phyloP scores from a whole-genome alignment of 2,113 vertebrate genomes.

The Gymnorhina tibicen region DNA sequence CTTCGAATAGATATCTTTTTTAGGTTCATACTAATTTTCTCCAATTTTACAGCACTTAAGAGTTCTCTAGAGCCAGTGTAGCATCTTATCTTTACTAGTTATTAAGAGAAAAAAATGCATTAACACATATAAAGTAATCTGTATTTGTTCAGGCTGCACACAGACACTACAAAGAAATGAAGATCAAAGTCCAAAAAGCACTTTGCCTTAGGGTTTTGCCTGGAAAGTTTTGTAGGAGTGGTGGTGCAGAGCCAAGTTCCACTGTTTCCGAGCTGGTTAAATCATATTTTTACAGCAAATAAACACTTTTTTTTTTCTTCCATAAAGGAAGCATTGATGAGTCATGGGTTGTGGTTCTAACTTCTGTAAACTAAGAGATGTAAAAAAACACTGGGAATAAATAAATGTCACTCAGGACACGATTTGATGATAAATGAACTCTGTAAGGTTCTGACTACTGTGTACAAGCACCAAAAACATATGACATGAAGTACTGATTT shows the following conservation, averaged over 20 bases:
- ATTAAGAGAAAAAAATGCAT: background rate
- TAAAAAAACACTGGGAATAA: background rate
- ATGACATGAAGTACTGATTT: background rate
- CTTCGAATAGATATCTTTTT: background rate
- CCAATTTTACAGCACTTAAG: background rate
- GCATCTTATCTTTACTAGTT: background rate
- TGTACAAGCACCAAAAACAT: background rate
- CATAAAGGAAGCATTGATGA: background rate
- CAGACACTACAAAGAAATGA: background rate
- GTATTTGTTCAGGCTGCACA: background rate
- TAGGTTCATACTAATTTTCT: background rate
- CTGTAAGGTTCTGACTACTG: background rate
- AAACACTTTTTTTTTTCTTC: background rate
- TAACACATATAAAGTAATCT: background rate
- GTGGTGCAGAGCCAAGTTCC: background rate
- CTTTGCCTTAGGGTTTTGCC: background rate
- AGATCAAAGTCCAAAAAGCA: background rate
- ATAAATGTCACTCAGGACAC: background rate
- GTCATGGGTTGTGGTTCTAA: background rate
- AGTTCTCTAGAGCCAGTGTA: background rate
- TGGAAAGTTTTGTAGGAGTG: background rate
- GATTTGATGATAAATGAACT: background rate
- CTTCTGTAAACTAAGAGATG: background rate
- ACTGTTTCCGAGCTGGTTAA: background rate
- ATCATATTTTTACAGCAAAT: background rate